Evolutionary conservation across 2,888 invertebrate genomes (phyloP).

Genomic region (Rhabditoides inermis): DNA sequence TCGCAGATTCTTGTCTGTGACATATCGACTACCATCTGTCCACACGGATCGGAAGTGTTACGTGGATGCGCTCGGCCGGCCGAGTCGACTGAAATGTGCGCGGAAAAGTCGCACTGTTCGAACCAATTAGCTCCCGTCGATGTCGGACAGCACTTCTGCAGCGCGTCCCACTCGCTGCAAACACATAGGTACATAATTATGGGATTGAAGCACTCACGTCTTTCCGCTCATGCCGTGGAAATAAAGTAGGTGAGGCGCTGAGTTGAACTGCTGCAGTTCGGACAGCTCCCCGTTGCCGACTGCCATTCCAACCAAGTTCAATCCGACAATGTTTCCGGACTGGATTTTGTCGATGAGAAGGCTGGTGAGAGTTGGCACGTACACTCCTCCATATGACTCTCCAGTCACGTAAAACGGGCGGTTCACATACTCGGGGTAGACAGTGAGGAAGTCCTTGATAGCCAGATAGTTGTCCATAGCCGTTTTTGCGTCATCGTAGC

Average conservation of each 20-base stretch:
- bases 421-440: conserved; percentile 54
- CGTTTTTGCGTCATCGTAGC: conserved; percentile 40
- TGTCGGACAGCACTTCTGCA: conserved; percentile 27
- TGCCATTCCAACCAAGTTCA: conserved; percentile 41
- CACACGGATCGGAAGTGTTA: background rate
- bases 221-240: conserved; percentile 35
- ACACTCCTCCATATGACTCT: conserved; percentile 19
- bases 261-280: conserved; percentile 30
- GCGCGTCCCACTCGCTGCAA: conserved; percentile 25
- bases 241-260: conserved; percentile 29
- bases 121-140: too few relatives aligned
- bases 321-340: conserved; percentile 22
- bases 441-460: conserved; percentile 55
- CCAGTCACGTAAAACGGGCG: conserved; percentile 54
- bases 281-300: conserved; percentile 42
- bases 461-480: conserved; percentile 55
- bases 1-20: background rate
- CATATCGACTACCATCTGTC: background rate
- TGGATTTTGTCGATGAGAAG: conserved; percentile 33
- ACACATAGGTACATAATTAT: too few relatives aligned
- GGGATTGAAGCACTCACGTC: conserved; percentile 10
- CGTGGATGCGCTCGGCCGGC: background rate
- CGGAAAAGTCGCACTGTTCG: conserved; percentile 6
- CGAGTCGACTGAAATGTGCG: background rate
- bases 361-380: conserved; percentile 31